Percentiles rank a stretch among this genome's conserved stretches.
phyloP scores from a whole-genome alignment of 2,888 invertebrate species.

The Thyatira batis region DNA sequence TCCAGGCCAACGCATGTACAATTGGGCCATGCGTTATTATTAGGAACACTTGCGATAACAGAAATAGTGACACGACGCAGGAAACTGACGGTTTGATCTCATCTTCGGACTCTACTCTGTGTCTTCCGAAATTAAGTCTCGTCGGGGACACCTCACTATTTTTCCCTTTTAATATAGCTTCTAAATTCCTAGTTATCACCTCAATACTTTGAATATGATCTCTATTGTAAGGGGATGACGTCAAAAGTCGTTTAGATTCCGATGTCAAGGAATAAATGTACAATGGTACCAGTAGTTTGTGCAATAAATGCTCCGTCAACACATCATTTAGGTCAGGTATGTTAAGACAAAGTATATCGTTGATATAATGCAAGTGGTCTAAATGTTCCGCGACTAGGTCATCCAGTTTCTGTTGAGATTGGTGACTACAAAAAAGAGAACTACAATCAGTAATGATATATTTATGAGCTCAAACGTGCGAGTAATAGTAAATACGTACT shows the following conservation, averaged over 20 bases:
- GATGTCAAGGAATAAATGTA: conserved; percentile 94
- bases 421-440: conserved; percentile 86
- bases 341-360: conserved; percentile 96
- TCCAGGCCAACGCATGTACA: conserved; percentile 94
- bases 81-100: conserved; percentile 89
- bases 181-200: conserved; percentile 84
- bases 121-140: conserved; percentile 59
- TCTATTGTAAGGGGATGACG: conserved; percentile 66
- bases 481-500: conserved; percentile 84
- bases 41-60: conserved; percentile 96
- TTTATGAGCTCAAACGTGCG: conserved; percentile 1
- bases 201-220: conserved; percentile 81
- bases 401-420: conserved; percentile 93
- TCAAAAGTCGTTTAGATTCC: conserved; percentile 50
- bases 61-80: conserved; percentile 94
- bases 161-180: conserved; percentile 84
- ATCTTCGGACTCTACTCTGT: conserved; percentile 76
- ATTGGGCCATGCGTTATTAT: conserved; percentile 95
- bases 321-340: conserved; percentile 97
- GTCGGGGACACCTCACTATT: conserved; percentile 76
- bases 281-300: conserved; percentile 95
- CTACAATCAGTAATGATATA: conserved; percentile 9
- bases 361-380: conserved; percentile 98
- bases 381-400: conserved; percentile 98
- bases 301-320: conserved; percentile 95